phyloP scores from a whole-genome alignment of 2,113 vertebrate genomes.

The Notothenia rossii region DNA sequence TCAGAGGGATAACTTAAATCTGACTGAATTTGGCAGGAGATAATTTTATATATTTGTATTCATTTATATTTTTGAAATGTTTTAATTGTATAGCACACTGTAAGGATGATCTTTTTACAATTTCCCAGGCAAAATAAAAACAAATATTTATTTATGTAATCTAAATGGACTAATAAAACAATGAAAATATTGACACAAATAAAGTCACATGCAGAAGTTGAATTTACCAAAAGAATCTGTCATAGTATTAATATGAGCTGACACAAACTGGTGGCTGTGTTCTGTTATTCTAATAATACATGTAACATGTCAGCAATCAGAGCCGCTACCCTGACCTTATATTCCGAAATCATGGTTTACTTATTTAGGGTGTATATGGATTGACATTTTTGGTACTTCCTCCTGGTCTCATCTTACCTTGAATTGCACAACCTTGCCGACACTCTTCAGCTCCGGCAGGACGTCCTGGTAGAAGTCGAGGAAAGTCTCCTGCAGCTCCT shows the following conservation, averaged over 20 bases:
- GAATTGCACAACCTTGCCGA: slow-evolving; percentile 95
- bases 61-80: background rate
- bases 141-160: background rate
- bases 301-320: background rate
- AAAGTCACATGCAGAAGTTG: background rate
- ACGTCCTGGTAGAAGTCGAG: slow-evolving; percentile 96
- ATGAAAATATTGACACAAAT: background rate
- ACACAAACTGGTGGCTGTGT: background rate
- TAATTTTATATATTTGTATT: background rate
- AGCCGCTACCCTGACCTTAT: background rate
- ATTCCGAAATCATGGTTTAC: background rate
- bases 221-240: background rate
- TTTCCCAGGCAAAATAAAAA: background rate
- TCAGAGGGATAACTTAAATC: background rate
- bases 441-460: slow-evolving; percentile 92
- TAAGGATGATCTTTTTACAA: background rate
- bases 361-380: background rate
- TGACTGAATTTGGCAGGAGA: background rate
- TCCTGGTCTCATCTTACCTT: slow-evolving; percentile 86
- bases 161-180: background rate
- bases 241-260: background rate
- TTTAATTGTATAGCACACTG: background rate
- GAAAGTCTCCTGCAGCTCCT: slow-evolving; percentile 95
- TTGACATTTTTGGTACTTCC: background rate
- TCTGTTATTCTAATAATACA: background rate